Base-by-base conservation (phyloP, 37 sponge, comb jelly and placozoan species). In the Trichoplax adhaerens region DNA sequence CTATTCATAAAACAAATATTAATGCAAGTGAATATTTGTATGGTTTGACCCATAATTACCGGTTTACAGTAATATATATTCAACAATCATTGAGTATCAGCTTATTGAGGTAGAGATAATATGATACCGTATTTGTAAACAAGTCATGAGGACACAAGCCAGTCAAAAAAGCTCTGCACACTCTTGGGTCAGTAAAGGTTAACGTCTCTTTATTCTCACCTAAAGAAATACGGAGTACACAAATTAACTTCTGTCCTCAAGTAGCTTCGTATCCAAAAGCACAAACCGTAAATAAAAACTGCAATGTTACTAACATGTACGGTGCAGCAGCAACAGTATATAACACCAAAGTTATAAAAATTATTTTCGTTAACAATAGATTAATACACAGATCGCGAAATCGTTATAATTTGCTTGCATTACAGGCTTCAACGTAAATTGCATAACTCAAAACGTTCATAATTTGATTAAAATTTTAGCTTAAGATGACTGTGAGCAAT, bases 111-210 rank as follows among this genome's bases (percentile, higher is more conserved):
- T 60, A 5, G 62, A 65, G 47, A 48, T 50, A 29, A 0, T 57
- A n/a, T 56, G 80, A 88, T 60, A 92, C 94, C 62, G 99, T 98
- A 68, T 98, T 98, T 52, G 77, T 82, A 77, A 98, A 98, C 53
- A 98, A 81, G 1, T 88, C 90, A 66, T 89, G 85, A 65, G 89
- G 86, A 67, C 99, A 98, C 50, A 92, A 87, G 52, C 81, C 90
- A 57, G 91, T 66, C 69, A 98, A 62, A 58, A 92, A 98, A 0
- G 88, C 86, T 52, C 85, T 72, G 68, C 99, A 98, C 46, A 98
- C 90, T 51, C 80, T 83, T n/a, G 66, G 73, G 77, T 98, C 99
- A 53, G 87, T 77, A 72, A 98, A 98, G 66, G 84, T 29, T 29
- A 29, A 29, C 29, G 29, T 29, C 29, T 29, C 29, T 29, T 29